A percentile compares a stretch with the other conserved stretches of the same genome.
Evolutionary conservation across 1,140 invertebrate species (phyloP).

Genomic region (Ceratina calcarata): DNA sequence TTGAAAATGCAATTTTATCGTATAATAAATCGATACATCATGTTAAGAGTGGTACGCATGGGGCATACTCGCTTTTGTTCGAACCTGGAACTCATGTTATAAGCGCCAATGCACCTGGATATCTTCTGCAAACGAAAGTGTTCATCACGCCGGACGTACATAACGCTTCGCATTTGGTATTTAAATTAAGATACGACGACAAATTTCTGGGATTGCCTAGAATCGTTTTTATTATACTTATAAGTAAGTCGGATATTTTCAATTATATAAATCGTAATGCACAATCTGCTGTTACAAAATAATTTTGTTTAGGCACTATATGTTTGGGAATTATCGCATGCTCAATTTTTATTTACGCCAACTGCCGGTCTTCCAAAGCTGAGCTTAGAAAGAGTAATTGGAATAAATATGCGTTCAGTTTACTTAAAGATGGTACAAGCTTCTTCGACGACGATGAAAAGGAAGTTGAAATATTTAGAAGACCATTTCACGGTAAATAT

Average conservation of each 20-base stretch:
- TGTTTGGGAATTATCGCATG: constrained; percentile 65
- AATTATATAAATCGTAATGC: constrained; percentile 75
- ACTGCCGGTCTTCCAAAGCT: constrained; percentile 75
- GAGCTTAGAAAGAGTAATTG: constrained; percentile 69
- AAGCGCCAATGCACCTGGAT: constrained; percentile 81
- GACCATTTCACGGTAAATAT: constrained; percentile 80
- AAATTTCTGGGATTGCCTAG: constrained; percentile 87
- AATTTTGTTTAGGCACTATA: constrained; percentile 69
- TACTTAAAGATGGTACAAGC: constrained; percentile 73
- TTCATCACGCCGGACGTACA: constrained; percentile 77
- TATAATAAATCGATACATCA: constrained; percentile 78
- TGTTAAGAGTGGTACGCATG: constrained; percentile 79
- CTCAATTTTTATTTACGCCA: constrained; percentile 70
- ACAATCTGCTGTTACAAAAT: constrained; percentile 69
- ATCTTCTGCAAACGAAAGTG: constrained; percentile 80
- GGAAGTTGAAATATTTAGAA: constrained; percentile 84
- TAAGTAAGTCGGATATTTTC: constrained; percentile 70
- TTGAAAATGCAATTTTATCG: constrained; percentile 81
- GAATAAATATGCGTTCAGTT: constrained; percentile 76
- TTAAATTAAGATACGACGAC: constrained; percentile 85
- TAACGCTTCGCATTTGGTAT: constrained; percentile 81
- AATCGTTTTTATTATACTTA: constrained; percentile 86
- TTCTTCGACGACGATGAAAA: constrained; percentile 83
- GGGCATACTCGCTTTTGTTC: constrained; percentile 82
- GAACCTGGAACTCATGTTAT: constrained; percentile 81